Evolutionary conservation across 2,113 vertebrate species (phyloP), one percentile per base, ranked within the genome.

Genomic region (Symphodus melops): DNA sequence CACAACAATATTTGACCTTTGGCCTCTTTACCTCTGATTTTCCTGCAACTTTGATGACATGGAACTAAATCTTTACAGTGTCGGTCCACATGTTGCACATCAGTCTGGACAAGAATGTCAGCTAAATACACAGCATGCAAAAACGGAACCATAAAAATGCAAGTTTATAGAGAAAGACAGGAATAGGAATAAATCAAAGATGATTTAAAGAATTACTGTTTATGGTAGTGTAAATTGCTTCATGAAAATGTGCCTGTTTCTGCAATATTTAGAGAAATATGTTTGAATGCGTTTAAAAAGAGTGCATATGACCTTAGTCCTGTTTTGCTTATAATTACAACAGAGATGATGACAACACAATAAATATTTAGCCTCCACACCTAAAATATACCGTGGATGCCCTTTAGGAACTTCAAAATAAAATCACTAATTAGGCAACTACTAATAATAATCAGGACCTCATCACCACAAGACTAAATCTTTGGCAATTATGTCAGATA

Each of bases 1-100:
- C 83, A 72, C 57, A 74, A 71, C 75, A 69, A 53, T 60, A 80
- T 80, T 51, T 54, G 66, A 79, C 75, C 81, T 25, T 14, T 1
- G 20, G 48, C 76, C 77, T 85, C 48, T 74, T 57, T 19, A 20
- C 44, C 13, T 28, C 69, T 65, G 46, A 4, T 49, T 62, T 77
- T 74, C 76, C 83, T 72, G 19, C 44, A 20, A 59, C 42, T 48
- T 68, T 48, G 41, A 53, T 37, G 20, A 25, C 1, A 33, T 54
- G 44, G 51, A 72, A 33, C 52, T 77, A 9, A 61, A 51, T 69
- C n/a, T 68, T 36, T 69, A 12, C 71, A 61, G n/a, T 21, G 5
- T 5, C 44, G 21, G 19, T 75, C 49, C 67, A 83, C 64, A 73
- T 81, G 69, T 46, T 68, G 49, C 46, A 54, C 42, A 52, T 56